Evolutionary conservation across 1,140 invertebrate genomes (phyloP), one percentile per base, ranked within the genome.

Genomic region (Himalopsyche phryganea): DNA sequence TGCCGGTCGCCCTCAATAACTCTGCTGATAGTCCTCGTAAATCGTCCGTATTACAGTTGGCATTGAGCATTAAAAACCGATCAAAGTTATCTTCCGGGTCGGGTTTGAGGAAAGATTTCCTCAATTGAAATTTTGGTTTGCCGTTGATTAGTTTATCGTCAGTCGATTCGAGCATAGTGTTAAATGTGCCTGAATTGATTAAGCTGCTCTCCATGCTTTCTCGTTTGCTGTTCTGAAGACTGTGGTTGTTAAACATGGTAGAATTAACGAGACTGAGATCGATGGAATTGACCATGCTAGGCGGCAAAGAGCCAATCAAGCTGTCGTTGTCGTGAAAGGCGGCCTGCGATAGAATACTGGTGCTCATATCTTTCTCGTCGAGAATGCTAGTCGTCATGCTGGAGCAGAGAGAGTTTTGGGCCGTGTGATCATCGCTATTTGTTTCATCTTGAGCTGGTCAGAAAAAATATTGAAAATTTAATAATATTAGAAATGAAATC

Each of bases 341-440:
- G n/a, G 74, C 75, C 48, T 78, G 76, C 1, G 76, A 79, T 1
- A 79, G 70, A 59, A 77, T 76, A 58, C 75, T 77, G 1, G 76
- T 79, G 61, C 69, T 77, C 76, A 79, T 79, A 50, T 79, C 76
- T 61, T 77, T 77, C 46, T 77, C 75, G 44, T 79, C 76, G 20
- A 79, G 65, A 46, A 79, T 77, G 44, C 74, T 77, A 19, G 73
- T 69, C 1, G 74, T 77, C 75, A 78, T 78, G 46, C 74, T 77
- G 10, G 72, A 73, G 68, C 73, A 70, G 68, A 78, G 73, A 17
- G 73, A 65, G 32, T 64, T 64, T 23, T 63, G 61, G 1, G 61
- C 61, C 23, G 61, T 63, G 20, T 33, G 36, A 44, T 63, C 61
- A 47, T 63, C 61, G 41, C 15, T 19, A 32, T 55, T 52, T 17